Evolutionary conservation across 2,888 invertebrate genomes (phyloP).

Genomic region (Rambutsinella grinnellia): DNA sequence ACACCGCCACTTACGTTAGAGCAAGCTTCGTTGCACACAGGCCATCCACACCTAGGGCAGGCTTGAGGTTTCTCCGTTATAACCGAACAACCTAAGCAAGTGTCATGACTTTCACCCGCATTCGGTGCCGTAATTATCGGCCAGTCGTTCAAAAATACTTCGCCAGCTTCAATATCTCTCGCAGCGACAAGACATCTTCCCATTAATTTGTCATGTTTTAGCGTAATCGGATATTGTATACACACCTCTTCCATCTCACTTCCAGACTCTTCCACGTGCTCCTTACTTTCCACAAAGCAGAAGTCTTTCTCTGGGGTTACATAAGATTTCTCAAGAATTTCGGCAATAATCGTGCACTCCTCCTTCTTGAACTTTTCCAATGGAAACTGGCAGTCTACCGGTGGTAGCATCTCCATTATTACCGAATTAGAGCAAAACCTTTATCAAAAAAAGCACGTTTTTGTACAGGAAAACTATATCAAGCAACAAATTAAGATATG

Average conservation of each 20-base stretch:
- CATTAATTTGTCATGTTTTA: slow-evolving; percentile 72
- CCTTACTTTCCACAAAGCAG: neutral
- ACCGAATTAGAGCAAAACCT: slow-evolving; percentile 16
- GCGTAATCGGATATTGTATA: slow-evolving; percentile 71
- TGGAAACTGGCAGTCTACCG: neutral
- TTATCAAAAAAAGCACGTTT: slow-evolving; percentile 4
- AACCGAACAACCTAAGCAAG: slow-evolving; percentile 84
- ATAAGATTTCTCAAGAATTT: slow-evolving; percentile 11
- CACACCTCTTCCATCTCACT: neutral
- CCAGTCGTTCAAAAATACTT: slow-evolving; percentile 79
- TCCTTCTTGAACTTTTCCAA: neutral
- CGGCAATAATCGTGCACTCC: slow-evolving; percentile 12
- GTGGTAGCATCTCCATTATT: slow-evolving; percentile 3
- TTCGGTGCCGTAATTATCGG: slow-evolving; percentile 82
- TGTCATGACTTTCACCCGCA: slow-evolving; percentile 76
- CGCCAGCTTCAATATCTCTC: slow-evolving; percentile 78
- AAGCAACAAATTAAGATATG: neutral
- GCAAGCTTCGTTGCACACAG: slow-evolving; percentile 76
- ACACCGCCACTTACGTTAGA: slow-evolving; percentile 69
- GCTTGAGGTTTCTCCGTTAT: slow-evolving; percentile 64
- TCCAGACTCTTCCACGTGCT: neutral
- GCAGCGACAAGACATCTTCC: slow-evolving; percentile 81
- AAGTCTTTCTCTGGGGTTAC: neutral
- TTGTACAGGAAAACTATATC: neutral
- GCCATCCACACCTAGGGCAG: slow-evolving; percentile 75